A percentile compares a stretch with the other conserved stretches of the same genome.
Evolutionary conservation across 1,140 invertebrate species (phyloP).

Genomic region (Drosophila santomea): DNA sequence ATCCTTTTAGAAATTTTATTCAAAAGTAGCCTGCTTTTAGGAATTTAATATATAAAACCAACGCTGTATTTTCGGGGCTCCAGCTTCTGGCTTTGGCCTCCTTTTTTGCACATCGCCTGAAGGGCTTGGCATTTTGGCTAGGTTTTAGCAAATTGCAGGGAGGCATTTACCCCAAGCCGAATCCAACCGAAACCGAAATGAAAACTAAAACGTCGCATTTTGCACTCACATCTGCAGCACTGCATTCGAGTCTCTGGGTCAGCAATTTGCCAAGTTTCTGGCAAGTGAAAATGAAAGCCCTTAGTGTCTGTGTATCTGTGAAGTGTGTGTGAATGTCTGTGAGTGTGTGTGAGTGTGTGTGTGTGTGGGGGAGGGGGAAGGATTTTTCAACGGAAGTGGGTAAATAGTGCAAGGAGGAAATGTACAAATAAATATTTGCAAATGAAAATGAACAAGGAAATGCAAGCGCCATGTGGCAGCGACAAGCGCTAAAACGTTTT

Average conservation of each 20-base stretch:
- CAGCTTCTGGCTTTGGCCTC: constrained; percentile 10
- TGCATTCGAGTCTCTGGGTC: constrained; percentile 63
- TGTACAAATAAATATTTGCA: constrained; percentile 80
- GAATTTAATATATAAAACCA: constrained; percentile 17
- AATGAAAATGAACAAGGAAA: constrained; percentile 78
- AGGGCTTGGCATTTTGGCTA: constrained; percentile 32
- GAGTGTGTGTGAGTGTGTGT: constrained; percentile 15
- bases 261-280: constrained; percentile 55
- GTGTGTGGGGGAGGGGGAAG: not conserved
- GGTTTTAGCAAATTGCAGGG: constrained; percentile 67
- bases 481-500: constrained; percentile 66
- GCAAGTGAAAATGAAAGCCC: constrained; percentile 72
- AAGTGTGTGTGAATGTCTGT: too few relatives aligned
- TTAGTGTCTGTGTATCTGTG: constrained; percentile 23
- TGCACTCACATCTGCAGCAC: constrained; percentile 55
- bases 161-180: constrained; percentile 39
- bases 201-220: constrained; percentile 66
- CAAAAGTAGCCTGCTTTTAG: not conserved
- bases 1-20: not conserved
- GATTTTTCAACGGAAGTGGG: constrained; percentile 59
- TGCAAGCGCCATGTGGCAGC: constrained; percentile 62
- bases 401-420: constrained; percentile 70
- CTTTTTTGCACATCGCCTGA: constrained; percentile 12
- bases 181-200: constrained; percentile 38
- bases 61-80: not conserved